A percentile compares a stretch with the other conserved stretches of the same genome.
Evolutionary conservation across 2,113 vertebrate species (phyloP).

Genomic region (Nothocercus julius): DNA sequence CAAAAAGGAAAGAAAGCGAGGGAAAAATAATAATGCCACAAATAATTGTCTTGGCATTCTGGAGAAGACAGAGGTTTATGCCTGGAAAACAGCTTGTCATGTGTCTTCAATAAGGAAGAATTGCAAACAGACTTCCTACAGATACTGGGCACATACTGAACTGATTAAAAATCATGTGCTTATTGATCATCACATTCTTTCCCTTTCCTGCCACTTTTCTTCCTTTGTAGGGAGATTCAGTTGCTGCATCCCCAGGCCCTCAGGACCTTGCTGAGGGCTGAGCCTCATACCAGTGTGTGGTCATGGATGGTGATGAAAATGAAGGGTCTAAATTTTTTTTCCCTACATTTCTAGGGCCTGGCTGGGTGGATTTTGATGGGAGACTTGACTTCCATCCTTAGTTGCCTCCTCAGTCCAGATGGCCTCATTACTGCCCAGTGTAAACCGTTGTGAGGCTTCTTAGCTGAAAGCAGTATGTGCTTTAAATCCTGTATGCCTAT

Average conservation of each 20-base stretch:
- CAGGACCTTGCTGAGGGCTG: background rate
- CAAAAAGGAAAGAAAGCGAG: background rate
- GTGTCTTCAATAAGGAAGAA: background rate
- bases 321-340: background rate
- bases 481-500: background rate
- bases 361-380: background rate
- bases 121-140: slow-evolving; percentile 53
- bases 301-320: background rate
- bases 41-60: slow-evolving; percentile 19
- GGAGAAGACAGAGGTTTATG: slow-evolving; percentile 37
- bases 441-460: background rate
- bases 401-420: background rate
- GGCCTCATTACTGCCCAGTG: fast-evolving
- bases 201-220: background rate
- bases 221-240: background rate
- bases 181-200: background rate
- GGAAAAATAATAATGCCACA: background rate
- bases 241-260: fast-evolving
- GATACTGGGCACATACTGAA: slow-evolving; percentile 4
- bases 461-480: background rate
- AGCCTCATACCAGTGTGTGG: fast-evolving
- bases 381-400: background rate
- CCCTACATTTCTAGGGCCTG: background rate
- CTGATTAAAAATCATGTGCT: background rate
- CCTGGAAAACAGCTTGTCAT: slow-evolving; percentile 53